Percentiles rank a stretch among this genome's conserved stretches.
Evolutionary conservation across 2,113 vertebrate species (phyloP).

Genomic region (Silurus asotus): DNA sequence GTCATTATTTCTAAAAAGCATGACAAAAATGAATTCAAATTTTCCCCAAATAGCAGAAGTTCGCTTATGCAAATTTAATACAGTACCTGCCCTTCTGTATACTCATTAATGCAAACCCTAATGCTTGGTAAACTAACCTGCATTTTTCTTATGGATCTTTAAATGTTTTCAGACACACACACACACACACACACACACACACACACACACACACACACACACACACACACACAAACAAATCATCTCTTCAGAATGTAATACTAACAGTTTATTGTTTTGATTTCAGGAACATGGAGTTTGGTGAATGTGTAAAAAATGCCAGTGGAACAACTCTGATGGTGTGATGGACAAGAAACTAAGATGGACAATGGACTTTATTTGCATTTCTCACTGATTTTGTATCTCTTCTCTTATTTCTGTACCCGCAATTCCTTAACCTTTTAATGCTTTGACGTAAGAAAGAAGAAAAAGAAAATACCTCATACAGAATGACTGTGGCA

Average conservation of each 20-base stretch:
- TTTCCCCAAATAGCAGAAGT: neutral
- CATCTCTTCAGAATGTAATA: neutral
- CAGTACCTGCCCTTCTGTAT: neutral
- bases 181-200: no score
- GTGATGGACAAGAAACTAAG: neutral
- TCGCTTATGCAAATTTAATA: neutral
- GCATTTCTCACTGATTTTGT: neutral
- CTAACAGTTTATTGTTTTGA: slow-evolving; percentile 6
- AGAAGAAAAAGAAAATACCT: neutral
- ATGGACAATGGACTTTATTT: slow-evolving; percentile 8
- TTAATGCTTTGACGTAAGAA: neutral
- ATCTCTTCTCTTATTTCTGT: neutral
- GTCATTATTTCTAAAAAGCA: neutral
- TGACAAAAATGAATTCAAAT: neutral
- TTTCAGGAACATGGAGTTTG: slow-evolving; percentile 23
- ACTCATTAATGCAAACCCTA: neutral
- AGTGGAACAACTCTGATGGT: neutral
- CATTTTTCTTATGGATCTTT: no score
- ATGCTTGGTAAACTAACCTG: neutral
- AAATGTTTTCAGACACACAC: neutral
- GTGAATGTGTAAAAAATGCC: neutral
- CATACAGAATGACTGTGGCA: slow-evolving; percentile 41
- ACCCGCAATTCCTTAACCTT: neutral
- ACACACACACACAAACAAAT: neutral
- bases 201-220: neutral